Base-by-base conservation (phyloP, 2,797 vertebrate species). In the Gymnothorax javanicus region DNA sequence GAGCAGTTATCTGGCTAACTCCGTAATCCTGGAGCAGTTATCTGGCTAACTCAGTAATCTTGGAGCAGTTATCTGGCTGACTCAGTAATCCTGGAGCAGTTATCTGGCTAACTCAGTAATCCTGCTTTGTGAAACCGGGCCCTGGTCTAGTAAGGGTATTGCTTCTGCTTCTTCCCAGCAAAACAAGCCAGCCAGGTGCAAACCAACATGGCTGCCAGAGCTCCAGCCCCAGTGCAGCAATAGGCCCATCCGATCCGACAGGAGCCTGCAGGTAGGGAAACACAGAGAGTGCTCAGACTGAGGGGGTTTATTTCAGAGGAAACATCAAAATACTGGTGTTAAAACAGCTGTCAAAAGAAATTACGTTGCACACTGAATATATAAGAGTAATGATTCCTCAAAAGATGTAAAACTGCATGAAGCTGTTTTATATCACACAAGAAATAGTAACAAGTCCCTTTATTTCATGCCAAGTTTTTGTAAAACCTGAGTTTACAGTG, bases 131-230 rank as follows among this genome's bases (percentile, higher is more conserved):
- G 33, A 43, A 43, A 43, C 33, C 33, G 33, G 2, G 33, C 33
- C 33, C 87, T 79, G 60, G 85, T n/a, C 95, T 93, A 97, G 90
- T 97, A 97, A 0, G 96, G 96, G 87, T 97, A 97, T 0, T 97
- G 96, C 89, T 97, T 97, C 93, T 96, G 96, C 83, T 96, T 96
- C 93, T 97, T 96, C 87, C 96, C 96, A 0, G 96, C 96, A 93
- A 97, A 96, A 91, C 96, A 97, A 62, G 96, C 96, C 43, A 97
- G 92, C 94, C 95, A 96, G 0, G 96, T 95, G 90, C 96, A 97
- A 87, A 97, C 91, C 86, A 96, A 90, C 95, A 97, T 94, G 82
- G 96, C 95, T 0, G 92, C 90, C 0, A 92, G 95, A 0, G 96
- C 96, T 0, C 96, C 96, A 0, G 95, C 96, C 0, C 95, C 96